Evolutionary conservation across 2,888 invertebrate species (phyloP).

Genomic region (Xanthia icteritia): DNA sequence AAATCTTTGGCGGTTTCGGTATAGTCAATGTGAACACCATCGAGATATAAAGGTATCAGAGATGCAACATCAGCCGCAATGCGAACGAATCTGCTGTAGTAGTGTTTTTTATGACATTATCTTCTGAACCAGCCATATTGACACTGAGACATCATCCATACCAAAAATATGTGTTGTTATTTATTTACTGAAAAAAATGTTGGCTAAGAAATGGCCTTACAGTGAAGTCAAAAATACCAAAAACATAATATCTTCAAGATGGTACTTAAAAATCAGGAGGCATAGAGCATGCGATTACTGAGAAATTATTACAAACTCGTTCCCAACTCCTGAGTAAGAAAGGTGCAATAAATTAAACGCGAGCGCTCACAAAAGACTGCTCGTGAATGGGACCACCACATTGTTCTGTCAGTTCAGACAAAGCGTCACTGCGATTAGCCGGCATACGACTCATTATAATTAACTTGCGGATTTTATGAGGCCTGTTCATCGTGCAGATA

Average conservation of each 20-base stretch:
- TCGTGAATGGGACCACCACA: constrained; percentile 79
- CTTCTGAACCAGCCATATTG: too few species aligned
- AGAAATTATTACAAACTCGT: constrained; percentile 68
- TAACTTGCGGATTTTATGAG: constrained; percentile 72
- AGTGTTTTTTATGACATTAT: too few species aligned
- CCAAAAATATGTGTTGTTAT: too few species aligned
- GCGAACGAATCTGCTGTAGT: too few species aligned
- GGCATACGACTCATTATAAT: constrained; percentile 81
- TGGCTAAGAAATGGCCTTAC: neutral
- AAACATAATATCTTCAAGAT: constrained; percentile 7
- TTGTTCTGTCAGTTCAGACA: constrained; percentile 85
- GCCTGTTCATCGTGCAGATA: constrained; percentile 45
- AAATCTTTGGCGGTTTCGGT: too few species aligned
- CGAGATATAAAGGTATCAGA: too few species aligned
- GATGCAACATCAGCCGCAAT: too few species aligned
- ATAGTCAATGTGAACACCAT: too few species aligned
- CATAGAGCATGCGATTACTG: constrained; percentile 59
- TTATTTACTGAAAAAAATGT: too few species aligned
- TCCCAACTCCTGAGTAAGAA: constrained; percentile 66
- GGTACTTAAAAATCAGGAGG: constrained; percentile 38
- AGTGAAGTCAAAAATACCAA: neutral
- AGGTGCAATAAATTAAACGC: constrained; percentile 77
- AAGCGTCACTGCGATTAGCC: constrained; percentile 83
- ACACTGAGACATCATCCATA: too few species aligned
- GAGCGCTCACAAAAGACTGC: constrained; percentile 75